phyloP scores from a whole-genome alignment of 2,888 invertebrate species.

The Coelogynopora nodosa region DNA sequence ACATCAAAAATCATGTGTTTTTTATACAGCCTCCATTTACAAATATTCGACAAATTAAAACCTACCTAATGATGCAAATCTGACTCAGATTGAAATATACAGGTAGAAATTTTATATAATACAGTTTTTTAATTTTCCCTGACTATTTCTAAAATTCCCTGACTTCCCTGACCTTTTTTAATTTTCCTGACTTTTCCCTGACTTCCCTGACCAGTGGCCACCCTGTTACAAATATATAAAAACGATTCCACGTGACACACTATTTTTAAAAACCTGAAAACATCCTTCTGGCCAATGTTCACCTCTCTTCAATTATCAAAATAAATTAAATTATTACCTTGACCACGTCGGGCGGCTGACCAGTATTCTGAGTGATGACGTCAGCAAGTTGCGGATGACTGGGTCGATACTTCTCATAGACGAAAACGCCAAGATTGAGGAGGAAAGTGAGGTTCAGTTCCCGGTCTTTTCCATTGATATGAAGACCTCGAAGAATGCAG shows the following conservation, averaged over 20 bases:
- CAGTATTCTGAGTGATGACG: background rate
- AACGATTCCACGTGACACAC: too few relatives aligned
- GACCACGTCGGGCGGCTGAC: background rate
- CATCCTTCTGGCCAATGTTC: background rate
- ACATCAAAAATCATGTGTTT: background rate
- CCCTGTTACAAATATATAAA: too few relatives aligned
- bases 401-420: background rate
- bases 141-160: background rate
- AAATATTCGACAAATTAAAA: background rate
- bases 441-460: background rate
- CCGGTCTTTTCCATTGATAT: background rate
- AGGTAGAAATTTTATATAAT: conserved; percentile 27
- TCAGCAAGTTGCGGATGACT: background rate
- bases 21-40: background rate
- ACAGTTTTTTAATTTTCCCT: background rate
- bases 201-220: conserved; percentile 20
- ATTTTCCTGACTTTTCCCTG: conserved; percentile 12
- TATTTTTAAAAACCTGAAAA: background rate
- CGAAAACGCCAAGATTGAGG: background rate
- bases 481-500: background rate
- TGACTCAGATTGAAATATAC: conserved; percentile 20
- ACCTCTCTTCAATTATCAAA: background rate
- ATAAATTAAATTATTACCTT: background rate
- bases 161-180: conserved; percentile 19
- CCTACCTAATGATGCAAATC: background rate